Base-by-base conservation (phyloP, 1,140 invertebrate species). In the Battus philenor region DNA sequence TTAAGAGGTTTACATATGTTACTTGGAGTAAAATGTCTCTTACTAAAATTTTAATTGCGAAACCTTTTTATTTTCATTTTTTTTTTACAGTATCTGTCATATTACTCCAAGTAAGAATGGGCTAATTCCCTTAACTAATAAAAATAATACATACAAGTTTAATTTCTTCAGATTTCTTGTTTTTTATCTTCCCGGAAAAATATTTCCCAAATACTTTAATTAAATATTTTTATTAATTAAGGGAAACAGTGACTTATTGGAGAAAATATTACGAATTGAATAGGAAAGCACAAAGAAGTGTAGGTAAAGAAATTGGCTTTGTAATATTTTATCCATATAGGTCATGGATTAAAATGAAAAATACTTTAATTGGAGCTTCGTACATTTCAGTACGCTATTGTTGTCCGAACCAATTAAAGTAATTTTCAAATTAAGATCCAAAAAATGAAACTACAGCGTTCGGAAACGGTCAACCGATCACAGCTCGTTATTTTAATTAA, bases 401-500 rank as follows among this genome's bases (percentile, higher is more conserved):
- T 16, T 15, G n/a, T 33, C 4, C 10, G 4, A 20, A 18, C 1
- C 10, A 18, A 7, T 36, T 7, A 17, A 29, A 41, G 38, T 41
- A 29, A 48, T 48, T 41, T 31, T 47, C 29, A 34, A 38, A 18
- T 48, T 32, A 44, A 7, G 39, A 44, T 44, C 17, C 5, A 33
- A 47, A 47, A 45, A 31, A 51, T 54, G 49, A 55, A 50, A 55
- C 30, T 34, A 38, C 58, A 49, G 68, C 69, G 68, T 68, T 57
- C 59, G 54, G 75, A 49, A 65, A 81, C 32, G 77, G 77, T 56
- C 38, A 50, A 69, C 54, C 62, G 72, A 76, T 67, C 47, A 34
- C 18, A 39, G 55, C 41, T 38, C 47, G 67, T 72, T 71, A 71
- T 74, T 68, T 52, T 54, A 16, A 16, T 27, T 16, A 29, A 41